Conservation (phyloP, 2,113 vertebrate genomes). For the Montifringilla adamsi region DNA sequence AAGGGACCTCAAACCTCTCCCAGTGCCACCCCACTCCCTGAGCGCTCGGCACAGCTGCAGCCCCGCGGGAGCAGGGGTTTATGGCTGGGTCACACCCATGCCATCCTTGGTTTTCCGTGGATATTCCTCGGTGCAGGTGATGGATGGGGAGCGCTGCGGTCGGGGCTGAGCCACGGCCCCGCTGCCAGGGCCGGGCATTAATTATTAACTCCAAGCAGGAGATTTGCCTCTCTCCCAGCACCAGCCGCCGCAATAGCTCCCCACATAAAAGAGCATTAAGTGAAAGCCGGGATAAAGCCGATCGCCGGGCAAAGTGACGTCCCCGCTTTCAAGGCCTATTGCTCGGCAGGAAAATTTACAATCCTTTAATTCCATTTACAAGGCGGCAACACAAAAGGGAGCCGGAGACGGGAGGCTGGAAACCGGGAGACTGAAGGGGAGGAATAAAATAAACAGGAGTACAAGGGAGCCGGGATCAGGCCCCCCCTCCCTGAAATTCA, state of each 20-base stretch:
- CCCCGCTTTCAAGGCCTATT: neutral
- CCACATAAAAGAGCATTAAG: neutral
- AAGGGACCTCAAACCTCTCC: fast-evolving
- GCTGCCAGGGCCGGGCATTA: slow-evolving; percentile 24
- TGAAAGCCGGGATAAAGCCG: neutral
- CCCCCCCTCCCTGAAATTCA: neutral
- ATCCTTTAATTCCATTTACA: slow-evolving; percentile 62
- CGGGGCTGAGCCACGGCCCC: neutral
- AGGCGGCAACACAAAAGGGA: slow-evolving; percentile 46
- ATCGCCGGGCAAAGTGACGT: neutral
- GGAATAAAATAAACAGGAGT: slow-evolving; percentile 40
- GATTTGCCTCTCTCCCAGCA: slow-evolving; percentile 13
- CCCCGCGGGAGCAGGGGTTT: neutral
- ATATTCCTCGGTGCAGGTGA: neutral
- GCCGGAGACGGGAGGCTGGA: neutral
- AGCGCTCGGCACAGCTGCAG: fast-evolving
- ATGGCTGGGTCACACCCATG: neutral
- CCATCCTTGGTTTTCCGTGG: neutral
- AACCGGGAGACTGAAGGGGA: neutral
- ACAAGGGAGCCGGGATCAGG: neutral
- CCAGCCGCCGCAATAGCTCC: neutral
- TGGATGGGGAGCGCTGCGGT: neutral
- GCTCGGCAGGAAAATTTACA: slow-evolving; percentile 39
- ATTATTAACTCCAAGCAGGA: slow-evolving; percentile 33
- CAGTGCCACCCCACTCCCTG: neutral